Percentiles rank a stretch among this genome's conserved stretches.
Evolutionary conservation across 2,113 vertebrate species (phyloP).

Genomic region (Hydropotes inermis): DNA sequence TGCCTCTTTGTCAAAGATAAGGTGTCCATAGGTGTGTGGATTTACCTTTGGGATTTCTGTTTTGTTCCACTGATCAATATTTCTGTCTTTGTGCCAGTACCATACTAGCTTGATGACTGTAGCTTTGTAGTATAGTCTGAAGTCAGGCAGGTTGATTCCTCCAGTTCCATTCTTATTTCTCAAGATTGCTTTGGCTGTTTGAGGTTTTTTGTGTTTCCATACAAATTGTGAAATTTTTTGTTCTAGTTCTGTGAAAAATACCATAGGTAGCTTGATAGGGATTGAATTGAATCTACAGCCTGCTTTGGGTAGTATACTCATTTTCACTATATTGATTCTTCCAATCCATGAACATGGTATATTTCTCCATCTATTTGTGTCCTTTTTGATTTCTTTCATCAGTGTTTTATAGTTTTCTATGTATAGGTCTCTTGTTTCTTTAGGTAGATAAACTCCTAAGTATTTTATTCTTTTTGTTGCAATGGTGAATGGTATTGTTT

Average conservation of each 20-base stretch:
- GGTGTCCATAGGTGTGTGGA: neutral
- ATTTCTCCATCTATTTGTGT: neutral
- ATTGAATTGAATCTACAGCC: neutral
- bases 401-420: neutral
- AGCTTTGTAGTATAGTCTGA: neutral
- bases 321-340: neutral
- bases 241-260: neutral
- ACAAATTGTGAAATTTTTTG: neutral
- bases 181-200: neutral
- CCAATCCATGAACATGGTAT: accelerated
- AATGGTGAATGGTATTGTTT: neutral
- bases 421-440: neutral
- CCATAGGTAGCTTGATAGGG: neutral
- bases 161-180: neutral
- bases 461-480: neutral
- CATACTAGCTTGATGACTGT: neutral
- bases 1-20: neutral
- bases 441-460: neutral
- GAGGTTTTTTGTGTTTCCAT: neutral
- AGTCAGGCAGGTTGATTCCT: neutral
- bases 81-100: neutral
- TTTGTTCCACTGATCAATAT: neutral
- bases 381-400: neutral
- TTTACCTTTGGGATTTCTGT: neutral
- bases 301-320: neutral